phyloP scores from a whole-genome alignment of 2,797 vertebrate species.

The Chrosomus eos region DNA sequence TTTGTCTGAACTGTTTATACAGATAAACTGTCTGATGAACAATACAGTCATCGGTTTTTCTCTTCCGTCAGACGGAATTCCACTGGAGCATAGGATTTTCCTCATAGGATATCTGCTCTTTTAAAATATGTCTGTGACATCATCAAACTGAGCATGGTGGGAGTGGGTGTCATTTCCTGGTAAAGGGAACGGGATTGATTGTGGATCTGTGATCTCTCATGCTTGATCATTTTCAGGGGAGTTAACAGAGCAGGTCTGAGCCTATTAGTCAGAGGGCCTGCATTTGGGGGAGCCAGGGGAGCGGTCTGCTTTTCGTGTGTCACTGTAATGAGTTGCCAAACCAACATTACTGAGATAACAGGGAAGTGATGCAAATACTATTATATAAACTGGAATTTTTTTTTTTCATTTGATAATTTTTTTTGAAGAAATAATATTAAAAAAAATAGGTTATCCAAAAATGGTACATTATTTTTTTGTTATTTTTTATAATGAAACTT shows the following conservation, averaged over 20 bases:
- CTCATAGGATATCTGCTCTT: neutral
- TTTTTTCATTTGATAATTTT: neutral
- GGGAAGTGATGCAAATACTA: neutral
- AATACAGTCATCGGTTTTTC: neutral
- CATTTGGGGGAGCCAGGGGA: neutral
- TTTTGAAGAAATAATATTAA: too few relatives aligned
- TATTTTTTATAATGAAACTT: too few relatives aligned
- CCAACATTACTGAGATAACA: neutral
- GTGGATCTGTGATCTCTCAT: constrained; percentile 16
- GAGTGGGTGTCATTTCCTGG: constrained; percentile 33
- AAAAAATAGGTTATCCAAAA: too few relatives aligned
- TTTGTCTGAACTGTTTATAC: neutral
- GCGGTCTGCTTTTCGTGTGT: neutral
- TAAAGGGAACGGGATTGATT: neutral
- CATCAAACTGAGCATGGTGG: constrained; percentile 7
- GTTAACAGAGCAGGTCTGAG: neutral
- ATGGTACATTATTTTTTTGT: neutral
- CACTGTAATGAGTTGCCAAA: constrained; percentile 2
- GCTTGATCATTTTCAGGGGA: neutral
- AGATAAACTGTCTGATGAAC: neutral
- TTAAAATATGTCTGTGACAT: constrained; percentile 3
- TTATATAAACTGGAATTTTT: neutral
- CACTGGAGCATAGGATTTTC: neutral
- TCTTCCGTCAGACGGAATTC: neutral
- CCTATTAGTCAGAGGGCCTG: constrained; percentile 5